These are phyloP conservation scores for Synanthedon andrenaeformis DNA, from an alignment of 2,888 invertebrate genomes.

Conservation along the genomic window DNA sequence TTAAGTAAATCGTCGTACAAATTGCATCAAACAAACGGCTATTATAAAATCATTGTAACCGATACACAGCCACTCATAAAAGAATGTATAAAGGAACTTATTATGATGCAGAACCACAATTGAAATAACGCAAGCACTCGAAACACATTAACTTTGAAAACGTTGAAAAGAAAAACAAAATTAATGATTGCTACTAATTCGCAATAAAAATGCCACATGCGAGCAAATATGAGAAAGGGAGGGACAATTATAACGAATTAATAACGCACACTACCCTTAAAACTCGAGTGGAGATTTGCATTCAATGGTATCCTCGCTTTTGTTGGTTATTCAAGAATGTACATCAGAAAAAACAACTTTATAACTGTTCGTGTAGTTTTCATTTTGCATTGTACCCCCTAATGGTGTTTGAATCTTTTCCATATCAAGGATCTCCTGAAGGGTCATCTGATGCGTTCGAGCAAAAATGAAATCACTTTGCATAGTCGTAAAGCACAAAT, in stretches of 20 bases:
- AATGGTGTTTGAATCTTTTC: conserved; percentile 23
- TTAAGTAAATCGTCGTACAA: not conserved
- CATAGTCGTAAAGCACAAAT: conserved; percentile 19
- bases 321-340: conserved; percentile 32
- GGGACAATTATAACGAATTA: conserved; percentile 70
- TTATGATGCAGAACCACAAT: conserved; percentile 34
- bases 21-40: not conserved
- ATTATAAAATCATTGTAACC: conserved; percentile 38
- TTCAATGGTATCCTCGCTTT: conserved; percentile 58
- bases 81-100: conserved; percentile 34
- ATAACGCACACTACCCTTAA: conserved; percentile 67
- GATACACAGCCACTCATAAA: conserved; percentile 34
- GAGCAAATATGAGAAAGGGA: conserved; percentile 58
- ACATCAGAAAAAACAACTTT: conserved; percentile 18
- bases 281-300: conserved; percentile 69
- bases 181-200: conserved; percentile 69
- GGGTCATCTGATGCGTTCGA: conserved; percentile 46
- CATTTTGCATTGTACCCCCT: not conserved
- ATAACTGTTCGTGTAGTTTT: not conserved
- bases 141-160: conserved; percentile 52
- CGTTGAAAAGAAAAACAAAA: conserved; percentile 62
- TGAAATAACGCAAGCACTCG: conserved; percentile 37
- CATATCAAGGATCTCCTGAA: conserved; percentile 24
- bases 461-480: conserved; percentile 27
- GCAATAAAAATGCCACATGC: conserved; percentile 71